phyloP scores from a whole-genome alignment of 23 tunicate species.

The Clavelina lepadiformis region DNA sequence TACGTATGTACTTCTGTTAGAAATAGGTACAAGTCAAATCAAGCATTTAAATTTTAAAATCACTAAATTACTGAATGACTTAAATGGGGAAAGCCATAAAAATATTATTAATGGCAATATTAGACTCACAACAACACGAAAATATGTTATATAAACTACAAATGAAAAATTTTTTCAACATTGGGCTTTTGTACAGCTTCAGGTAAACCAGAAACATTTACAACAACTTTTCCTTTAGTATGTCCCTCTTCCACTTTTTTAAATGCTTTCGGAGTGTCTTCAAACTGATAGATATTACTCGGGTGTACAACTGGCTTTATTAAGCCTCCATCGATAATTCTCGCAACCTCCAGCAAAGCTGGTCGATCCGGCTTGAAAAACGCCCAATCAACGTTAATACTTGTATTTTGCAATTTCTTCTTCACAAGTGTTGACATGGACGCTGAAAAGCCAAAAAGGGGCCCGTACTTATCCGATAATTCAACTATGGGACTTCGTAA shows the following conservation, averaged over 20 bases:
- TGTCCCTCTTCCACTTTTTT: constrained; percentile 39
- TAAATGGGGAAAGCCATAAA: too few species aligned
- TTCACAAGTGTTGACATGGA: constrained; percentile 1
- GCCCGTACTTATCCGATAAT: constrained; percentile 47
- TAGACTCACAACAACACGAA: not conserved
- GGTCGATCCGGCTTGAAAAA: constrained; percentile 49
- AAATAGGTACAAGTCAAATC: too few species aligned
- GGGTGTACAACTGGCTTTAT: constrained; percentile 65
- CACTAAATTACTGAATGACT: too few species aligned
- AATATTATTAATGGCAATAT: not conserved
- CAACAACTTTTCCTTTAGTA: constrained; percentile 67
- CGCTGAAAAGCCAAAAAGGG: constrained; percentile 28
- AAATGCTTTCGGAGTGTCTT: constrained; percentile 66
- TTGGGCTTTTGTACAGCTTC: constrained; percentile 65
- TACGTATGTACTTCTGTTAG: too few species aligned
- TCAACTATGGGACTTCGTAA: constrained; percentile 43
- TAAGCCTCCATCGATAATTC: constrained; percentile 46
- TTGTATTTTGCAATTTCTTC: not conserved
- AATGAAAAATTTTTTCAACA: constrained; percentile 72
- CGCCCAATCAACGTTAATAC: constrained; percentile 50
- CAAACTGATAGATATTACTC: constrained; percentile 49
- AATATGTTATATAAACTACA: too few species aligned
- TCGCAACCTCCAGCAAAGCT: constrained; percentile 55
- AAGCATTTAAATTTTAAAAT: too few species aligned
- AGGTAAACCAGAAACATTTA: constrained; percentile 81